Evolutionary conservation across 1,140 invertebrate genomes (phyloP).

Genomic region (Brachionus angularis): DNA sequence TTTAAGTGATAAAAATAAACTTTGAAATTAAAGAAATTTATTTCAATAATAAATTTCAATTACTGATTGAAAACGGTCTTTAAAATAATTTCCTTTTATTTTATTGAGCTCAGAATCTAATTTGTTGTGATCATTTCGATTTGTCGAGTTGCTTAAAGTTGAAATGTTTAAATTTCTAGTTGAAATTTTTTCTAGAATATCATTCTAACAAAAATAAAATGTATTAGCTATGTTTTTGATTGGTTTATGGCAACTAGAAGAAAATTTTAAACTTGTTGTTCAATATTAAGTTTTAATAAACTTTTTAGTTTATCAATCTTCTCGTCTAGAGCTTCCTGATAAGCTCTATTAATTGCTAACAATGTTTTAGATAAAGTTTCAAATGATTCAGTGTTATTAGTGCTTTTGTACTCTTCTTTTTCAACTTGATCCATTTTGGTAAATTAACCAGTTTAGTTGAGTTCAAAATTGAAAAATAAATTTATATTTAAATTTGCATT

Average conservation of each 20-base stretch:
- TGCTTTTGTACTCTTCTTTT: too few species aligned
- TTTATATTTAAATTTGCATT: too few species aligned
- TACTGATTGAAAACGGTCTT: conserved; percentile 38
- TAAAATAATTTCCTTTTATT: conserved; percentile 39
- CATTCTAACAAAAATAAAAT: neutral
- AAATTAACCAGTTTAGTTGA: too few species aligned
- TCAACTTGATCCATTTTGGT: too few species aligned
- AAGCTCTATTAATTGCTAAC: conserved; percentile 27
- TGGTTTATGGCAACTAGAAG: neutral
- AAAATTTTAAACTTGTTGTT: neutral
- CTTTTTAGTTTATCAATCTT: conserved; percentile 21
- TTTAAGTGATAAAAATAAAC: conserved; percentile 3
- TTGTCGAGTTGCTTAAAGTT: neutral
- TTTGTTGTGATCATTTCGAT: neutral
- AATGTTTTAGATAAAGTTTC: conserved; percentile 13
- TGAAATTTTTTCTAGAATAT: conserved; percentile 27
- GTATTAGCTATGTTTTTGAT: neutral
- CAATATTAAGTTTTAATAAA: neutral
- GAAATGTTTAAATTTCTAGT: neutral
- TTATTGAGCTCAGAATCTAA: conserved; percentile 14
- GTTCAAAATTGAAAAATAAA: too few species aligned
- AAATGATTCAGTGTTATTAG: too few species aligned
- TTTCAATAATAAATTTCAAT: too few species aligned
- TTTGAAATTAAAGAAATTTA: too few species aligned
- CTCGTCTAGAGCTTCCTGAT: conserved; percentile 27